Percentiles rank a stretch among this genome's conserved stretches.
Conservation (phyloP, 1,140 invertebrate genomes). For the Heliconius melpomene region DNA sequence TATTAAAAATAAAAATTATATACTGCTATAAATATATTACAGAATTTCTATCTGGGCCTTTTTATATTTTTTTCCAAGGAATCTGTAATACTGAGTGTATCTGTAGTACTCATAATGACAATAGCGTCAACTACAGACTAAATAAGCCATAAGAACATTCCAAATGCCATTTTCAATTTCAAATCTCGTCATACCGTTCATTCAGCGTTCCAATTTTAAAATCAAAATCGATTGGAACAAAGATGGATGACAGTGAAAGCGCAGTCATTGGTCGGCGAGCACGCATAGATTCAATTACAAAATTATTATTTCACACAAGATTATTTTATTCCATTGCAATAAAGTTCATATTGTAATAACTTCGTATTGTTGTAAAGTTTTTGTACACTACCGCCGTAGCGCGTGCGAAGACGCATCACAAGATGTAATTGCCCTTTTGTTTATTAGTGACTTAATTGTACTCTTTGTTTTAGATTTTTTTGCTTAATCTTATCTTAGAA, state of each 20-base stretch:
- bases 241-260: conserved; percentile 77
- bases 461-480: conserved; percentile 36
- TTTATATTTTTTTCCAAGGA: too few relatives aligned
- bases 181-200: conserved; percentile 44
- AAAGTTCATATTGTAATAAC: conserved; percentile 43
- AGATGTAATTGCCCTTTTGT: conserved; percentile 76
- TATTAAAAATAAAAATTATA: too few relatives aligned
- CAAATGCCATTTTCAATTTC: conserved; percentile 41
- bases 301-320: conserved; percentile 29
- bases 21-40: too few relatives aligned
- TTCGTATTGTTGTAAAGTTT: conserved; percentile 43
- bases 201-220: conserved; percentile 65
- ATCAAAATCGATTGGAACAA: conserved; percentile 66
- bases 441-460: conserved; percentile 51
- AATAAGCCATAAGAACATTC: conserved; percentile 37
- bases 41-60: too few relatives aligned
- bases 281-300: conserved; percentile 57
- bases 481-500: conserved; percentile 24
- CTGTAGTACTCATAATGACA: not conserved
- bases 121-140: conserved; percentile 24
- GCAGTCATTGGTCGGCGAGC: conserved; percentile 73
- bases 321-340: conserved; percentile 26
- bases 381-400: conserved; percentile 69
- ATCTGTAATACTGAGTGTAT: too few relatives aligned
- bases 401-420: conserved; percentile 59